Evolutionary conservation across 2,888 invertebrate genomes (phyloP), one percentile per base, ranked within the genome.

Genomic region (Melipona bicolor): DNA sequence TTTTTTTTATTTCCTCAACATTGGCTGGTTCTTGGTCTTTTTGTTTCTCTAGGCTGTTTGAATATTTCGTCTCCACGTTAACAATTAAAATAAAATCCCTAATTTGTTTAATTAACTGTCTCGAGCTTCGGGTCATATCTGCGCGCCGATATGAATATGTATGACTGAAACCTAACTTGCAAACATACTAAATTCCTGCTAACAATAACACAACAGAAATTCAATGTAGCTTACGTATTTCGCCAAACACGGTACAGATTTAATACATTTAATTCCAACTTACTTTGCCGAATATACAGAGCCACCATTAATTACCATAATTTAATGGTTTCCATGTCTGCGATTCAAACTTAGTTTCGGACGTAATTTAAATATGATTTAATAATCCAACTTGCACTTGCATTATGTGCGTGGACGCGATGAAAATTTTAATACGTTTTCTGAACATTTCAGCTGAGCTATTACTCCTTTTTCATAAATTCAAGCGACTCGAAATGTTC

Each of bases 181-280:
- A 32, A 27, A 61, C 27, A 19, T 61, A 27, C 9, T 61, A 27
- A 19, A 61, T 27, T 61, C 19, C 9, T 32, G 27, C 24, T 61
- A 61, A 32, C 24, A 27, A 59, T 59, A 43, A 43, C 43, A 43
- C 43, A 43, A 59, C 56, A 27, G 9, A 61, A 61, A 27, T 49
- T 67, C 43, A 67, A 17, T 19, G 19, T 32, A 52, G 27, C 27
- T 68, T 68, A 68, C n/a, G n/a, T 52, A 50, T 24, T 50, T 19
- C 27, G 49, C n/a, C 43, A 68, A 50, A 68, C 50, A 24, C 27
- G 27, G 19, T 19, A 13, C 24, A 32, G 50, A 69, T 27, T 52
- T 69, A 27, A 50, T 69, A 69, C 36, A 54, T 52, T 24, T 69
- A 69, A 69, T 54, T 69, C 11, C 52, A 19, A 27, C 50, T 69